These are phyloP conservation scores for Acholoe squamosa DNA, from an alignment of 2,888 invertebrate genomes.

Conservation along the genomic window DNA sequence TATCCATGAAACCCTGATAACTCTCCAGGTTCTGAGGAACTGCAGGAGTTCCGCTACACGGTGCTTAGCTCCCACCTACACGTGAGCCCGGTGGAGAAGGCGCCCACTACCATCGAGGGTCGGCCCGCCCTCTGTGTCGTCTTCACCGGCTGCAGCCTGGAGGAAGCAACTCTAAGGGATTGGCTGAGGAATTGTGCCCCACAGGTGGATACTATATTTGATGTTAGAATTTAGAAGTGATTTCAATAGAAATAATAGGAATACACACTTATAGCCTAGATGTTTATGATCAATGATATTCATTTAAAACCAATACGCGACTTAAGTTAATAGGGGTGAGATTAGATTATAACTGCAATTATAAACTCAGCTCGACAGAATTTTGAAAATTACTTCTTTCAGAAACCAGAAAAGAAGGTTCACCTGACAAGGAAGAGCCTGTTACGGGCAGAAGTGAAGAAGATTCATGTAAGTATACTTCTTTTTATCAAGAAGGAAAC, in stretches of 20 bases:
- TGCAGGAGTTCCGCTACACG: slow-evolving; percentile 70
- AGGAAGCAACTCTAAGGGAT: slow-evolving; percentile 74
- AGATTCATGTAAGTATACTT: slow-evolving; percentile 79
- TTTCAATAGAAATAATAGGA: no score
- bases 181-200: slow-evolving; percentile 78
- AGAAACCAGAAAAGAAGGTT: slow-evolving; percentile 79
- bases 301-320: no score
- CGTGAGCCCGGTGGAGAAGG: slow-evolving; percentile 59
- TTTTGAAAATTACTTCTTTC: slow-evolving; percentile 57
- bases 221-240: no score
- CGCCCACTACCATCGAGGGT: slow-evolving; percentile 15
- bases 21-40: slow-evolving; percentile 67
- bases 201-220: slow-evolving; percentile 72
- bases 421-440: slow-evolving; percentile 73
- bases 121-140: slow-evolving; percentile 71
- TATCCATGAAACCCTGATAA: not conserved
- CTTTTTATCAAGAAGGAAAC: no score
- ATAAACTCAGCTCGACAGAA: not conserved
- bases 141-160: slow-evolving; percentile 76
- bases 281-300: no score
- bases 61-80: slow-evolving; percentile 69
- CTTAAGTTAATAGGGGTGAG: no score
- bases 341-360: no score
- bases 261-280: no score
- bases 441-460: slow-evolving; percentile 73